phyloP scores from a whole-genome alignment of 2,888 invertebrate genomes.

The Aradus depressus region DNA sequence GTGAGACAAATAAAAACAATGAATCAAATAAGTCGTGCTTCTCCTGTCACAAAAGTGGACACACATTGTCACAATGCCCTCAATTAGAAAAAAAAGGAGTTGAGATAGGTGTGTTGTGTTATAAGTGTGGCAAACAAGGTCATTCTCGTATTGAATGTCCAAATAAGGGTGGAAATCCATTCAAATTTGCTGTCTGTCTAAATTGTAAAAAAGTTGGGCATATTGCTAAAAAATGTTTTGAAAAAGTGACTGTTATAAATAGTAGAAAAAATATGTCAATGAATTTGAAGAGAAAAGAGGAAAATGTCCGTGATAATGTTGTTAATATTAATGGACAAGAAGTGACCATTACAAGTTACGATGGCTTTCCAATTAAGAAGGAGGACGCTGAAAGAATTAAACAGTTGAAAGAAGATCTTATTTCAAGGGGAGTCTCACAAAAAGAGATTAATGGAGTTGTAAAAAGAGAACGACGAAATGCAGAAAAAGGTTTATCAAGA shows the following conservation, averaged over 20 bases:
- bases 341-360: conserved; percentile 49
- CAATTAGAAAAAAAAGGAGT: no score
- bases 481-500: conserved; percentile 57
- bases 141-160: no score
- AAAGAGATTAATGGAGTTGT: conserved; percentile 54
- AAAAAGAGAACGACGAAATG: conserved; percentile 56
- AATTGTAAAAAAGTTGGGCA: no score
- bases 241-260: no score
- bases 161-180: no score
- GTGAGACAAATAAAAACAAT: conserved; percentile 22
- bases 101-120: no score
- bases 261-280: background rate
- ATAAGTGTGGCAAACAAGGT: no score
- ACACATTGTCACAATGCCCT: no score
- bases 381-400: conserved; percentile 55
- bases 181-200: no score
- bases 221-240: no score
- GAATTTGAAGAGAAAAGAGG: background rate
- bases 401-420: conserved; percentile 51
- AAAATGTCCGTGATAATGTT: conserved; percentile 36
- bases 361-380: conserved; percentile 60
- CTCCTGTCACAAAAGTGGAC: no score
- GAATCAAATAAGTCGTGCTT: conserved; percentile 18
- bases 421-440: conserved; percentile 49
- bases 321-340: conserved; percentile 52